A percentile compares a stretch with the other conserved stretches of the same genome.
Conservation (phyloP, 2,113 vertebrate genomes). For the Illadopsis cleaveri region DNA sequence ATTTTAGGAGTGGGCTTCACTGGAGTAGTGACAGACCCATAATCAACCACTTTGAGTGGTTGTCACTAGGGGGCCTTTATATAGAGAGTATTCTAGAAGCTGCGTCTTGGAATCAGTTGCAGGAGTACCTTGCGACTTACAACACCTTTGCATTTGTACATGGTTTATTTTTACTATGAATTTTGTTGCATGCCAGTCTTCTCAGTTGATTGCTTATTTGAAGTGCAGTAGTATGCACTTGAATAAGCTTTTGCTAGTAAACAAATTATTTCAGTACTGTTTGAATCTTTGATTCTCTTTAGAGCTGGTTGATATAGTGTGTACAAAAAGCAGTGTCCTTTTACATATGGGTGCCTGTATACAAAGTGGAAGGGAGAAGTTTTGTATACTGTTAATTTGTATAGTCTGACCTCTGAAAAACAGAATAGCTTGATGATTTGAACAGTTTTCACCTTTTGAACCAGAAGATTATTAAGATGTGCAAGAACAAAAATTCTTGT, state of each 20-base stretch:
- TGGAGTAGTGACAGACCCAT: not conserved
- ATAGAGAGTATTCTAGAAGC: not conserved
- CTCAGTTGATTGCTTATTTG: not conserved
- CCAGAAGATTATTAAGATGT: not conserved
- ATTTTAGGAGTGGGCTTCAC: not conserved
- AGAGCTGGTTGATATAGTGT: not conserved
- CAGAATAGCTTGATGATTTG: not conserved
- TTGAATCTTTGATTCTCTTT: not conserved
- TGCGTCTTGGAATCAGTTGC: not conserved
- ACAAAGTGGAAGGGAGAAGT: not conserved
- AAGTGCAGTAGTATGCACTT: not conserved
- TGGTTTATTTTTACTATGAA: not conserved
- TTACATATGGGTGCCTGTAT: not conserved
- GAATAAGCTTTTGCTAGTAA: not conserved
- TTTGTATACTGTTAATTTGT: not conserved
- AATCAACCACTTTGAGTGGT: not conserved
- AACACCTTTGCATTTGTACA: not conserved
- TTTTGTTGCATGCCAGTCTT: not conserved
- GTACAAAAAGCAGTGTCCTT: not conserved
- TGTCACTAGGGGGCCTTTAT: not conserved
- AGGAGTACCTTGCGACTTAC: fast-evolving
- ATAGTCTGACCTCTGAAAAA: not conserved
- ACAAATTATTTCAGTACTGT: not conserved
- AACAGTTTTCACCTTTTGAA: not conserved
- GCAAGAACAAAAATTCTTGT: not conserved